A percentile compares a stretch with the other conserved stretches of the same genome.
phyloP scores from a whole-genome alignment of 1,140 invertebrate species.

The Triops longicaudatus region DNA sequence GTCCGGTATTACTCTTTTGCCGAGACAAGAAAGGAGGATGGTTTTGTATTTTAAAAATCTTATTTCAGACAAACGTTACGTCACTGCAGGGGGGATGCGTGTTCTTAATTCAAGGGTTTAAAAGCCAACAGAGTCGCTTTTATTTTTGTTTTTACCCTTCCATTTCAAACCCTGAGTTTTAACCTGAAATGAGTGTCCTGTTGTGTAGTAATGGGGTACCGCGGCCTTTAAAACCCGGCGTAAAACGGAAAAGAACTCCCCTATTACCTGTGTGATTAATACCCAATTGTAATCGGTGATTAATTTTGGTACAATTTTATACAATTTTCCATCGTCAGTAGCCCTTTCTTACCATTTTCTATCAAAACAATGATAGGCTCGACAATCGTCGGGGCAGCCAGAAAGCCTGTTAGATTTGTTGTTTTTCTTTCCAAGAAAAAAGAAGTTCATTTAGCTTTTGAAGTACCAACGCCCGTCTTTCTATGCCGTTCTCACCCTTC shows the following conservation, averaged over 20 bases:
- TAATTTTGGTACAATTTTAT: neutral
- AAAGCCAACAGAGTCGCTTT: neutral
- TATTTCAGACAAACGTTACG: neutral
- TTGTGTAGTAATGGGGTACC: neutral
- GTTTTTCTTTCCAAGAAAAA: too few species aligned
- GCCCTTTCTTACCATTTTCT: neutral
- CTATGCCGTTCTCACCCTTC: too few species aligned
- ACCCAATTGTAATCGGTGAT: neutral
- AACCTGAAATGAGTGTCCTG: neutral
- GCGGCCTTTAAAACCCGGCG: neutral
- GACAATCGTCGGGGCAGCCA: neutral
- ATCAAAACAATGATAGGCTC: neutral
- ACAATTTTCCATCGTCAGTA: neutral
- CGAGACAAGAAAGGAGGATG: neutral
- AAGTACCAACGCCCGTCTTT: too few species aligned
- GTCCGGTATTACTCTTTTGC: neutral
- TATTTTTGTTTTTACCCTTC: neutral
- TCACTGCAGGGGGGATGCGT: neutral
- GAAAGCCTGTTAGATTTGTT: too few species aligned
- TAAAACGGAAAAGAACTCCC: neutral
- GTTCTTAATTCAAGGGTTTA: neutral
- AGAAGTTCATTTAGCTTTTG: too few species aligned
- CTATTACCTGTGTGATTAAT: constrained; percentile 2
- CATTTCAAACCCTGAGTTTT: neutral
- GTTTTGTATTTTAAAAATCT: neutral